Base-by-base conservation (phyloP, 2,113 vertebrate species). In the Pogonocichla stellata region DNA sequence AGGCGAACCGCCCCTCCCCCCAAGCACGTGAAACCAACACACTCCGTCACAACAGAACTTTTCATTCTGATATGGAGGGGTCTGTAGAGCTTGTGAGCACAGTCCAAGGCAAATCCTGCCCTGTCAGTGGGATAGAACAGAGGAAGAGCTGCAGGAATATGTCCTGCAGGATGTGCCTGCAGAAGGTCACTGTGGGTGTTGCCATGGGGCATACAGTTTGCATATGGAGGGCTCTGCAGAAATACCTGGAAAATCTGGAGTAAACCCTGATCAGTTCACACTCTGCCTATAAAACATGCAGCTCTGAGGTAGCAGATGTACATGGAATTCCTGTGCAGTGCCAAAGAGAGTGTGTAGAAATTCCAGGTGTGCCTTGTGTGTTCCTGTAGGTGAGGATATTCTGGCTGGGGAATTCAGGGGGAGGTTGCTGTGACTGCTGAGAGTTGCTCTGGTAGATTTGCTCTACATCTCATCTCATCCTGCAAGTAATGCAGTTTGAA, bases 251-350 rank as follows among this genome's bases (percentile, higher is more conserved):
- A 82, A 23, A 51, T 43, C 34, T 56, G 34, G 23, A 50, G 20
- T 50, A 25, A n/a, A 12, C 43, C 14, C 13, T 13, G 13, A 42
- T 80, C 31, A 14, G 23, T 57, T 86, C 10, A 14, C 54, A 6
- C 8, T 82, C 6, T 61, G 19, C 42, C 51, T 60, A 0, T 42
- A 17, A 51, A 56, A 31, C 12, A 1, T 6, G 7, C 54, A 60
- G 25, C 50, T 91, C 43, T 45, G 71, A 67, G 70, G 56, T 26
- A 19, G 45, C 33, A 71, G 14, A 3, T 57, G 13, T 33, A 5
- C 0, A 0, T 47, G n/a, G 43, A 38, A 19, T 36, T 13, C 48
- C 14, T 56, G 11, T 7, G 15, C 18, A 47, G 9, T 71, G 53
- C 45, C 31, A 17, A 36, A n/a, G 43, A 31, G 8, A 34, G 6